phyloP scores from a whole-genome alignment of 2,888 invertebrate species.

The Hypselothyrea guttata region DNA sequence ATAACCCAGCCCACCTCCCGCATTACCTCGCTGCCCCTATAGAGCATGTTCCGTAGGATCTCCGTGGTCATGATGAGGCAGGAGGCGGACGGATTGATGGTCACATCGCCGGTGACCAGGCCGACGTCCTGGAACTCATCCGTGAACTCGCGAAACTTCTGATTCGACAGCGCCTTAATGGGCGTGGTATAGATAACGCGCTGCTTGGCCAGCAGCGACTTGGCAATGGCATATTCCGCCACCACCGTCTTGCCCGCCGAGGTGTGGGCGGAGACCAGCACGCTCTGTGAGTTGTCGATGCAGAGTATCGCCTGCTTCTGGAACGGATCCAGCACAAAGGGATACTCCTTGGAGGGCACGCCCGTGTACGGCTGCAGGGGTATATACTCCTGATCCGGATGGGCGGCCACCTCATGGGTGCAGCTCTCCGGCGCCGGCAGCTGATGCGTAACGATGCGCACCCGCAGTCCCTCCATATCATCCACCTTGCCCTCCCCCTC shows the following conservation, averaged over 20 bases:
- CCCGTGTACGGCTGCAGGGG: conserved; percentile 84
- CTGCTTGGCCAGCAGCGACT: conserved; percentile 96
- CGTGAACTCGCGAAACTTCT: conserved; percentile 98
- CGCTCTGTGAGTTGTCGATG: conserved; percentile 98
- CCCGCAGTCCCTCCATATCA: conserved; percentile 86
- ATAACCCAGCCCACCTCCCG: conserved; percentile 99
- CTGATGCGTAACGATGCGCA: conserved; percentile 93
- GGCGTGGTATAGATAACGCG: conserved; percentile 99
- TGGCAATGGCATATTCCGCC: conserved; percentile 98
- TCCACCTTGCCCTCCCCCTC: conserved; percentile 18
- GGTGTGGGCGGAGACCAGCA: conserved; percentile 99
- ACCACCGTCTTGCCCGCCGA: conserved; percentile 99
- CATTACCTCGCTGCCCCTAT: conserved; percentile 99
- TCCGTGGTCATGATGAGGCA: conserved; percentile 99
- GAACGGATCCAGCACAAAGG: conserved; percentile 97
- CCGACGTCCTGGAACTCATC: conserved; percentile 99
- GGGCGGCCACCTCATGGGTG: conserved; percentile 97
- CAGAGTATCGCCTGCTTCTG: conserved; percentile 98
- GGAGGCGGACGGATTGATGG: conserved; percentile 98
- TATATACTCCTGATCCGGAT: conserved; percentile 91
- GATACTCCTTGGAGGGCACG: conserved; percentile 95
- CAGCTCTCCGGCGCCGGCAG: conserved; percentile 96
- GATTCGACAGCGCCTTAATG: conserved; percentile 99
- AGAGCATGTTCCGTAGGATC: conserved; percentile 99
- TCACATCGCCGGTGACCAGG: conserved; percentile 99